Conservation (phyloP, 64 coral and sea anemone genomes). For the Anthopleura sola region DNA sequence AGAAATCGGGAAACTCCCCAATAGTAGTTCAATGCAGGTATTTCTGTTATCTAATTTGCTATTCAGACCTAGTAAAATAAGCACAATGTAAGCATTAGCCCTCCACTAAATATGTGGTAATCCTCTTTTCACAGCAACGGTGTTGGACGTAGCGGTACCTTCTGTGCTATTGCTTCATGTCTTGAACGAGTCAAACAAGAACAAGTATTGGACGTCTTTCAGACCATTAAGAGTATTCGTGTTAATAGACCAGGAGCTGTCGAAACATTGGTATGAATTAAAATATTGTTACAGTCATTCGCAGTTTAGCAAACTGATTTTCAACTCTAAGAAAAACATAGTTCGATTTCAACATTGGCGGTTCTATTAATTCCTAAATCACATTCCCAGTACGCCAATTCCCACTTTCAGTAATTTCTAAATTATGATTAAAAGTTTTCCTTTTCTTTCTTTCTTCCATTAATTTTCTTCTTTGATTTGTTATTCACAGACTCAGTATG, state of each 20-base stretch:
- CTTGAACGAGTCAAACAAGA: conserved; percentile 12
- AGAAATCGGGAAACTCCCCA: conserved; percentile 22
- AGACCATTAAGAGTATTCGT: not conserved
- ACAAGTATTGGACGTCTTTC: conserved; percentile 5
- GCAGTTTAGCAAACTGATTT: too few relatives aligned
- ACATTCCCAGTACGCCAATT: too few relatives aligned
- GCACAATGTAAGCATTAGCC: not conserved
- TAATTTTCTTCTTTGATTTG: not conserved
- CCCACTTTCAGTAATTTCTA: too few relatives aligned
- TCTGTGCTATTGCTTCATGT: not conserved
- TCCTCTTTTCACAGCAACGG: too few relatives aligned
- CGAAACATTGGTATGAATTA: not conserved
- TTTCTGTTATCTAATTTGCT: not conserved
- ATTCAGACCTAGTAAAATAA: too few relatives aligned
- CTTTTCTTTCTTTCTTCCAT: too few relatives aligned
- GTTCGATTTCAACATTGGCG: too few relatives aligned
- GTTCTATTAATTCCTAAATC: too few relatives aligned
- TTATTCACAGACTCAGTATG: conserved; percentile 26
- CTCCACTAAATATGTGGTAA: too few relatives aligned
- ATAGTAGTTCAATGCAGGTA: conserved; percentile 72
- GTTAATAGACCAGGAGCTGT: not conserved
- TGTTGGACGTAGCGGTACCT: not conserved
- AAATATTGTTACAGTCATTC: too few relatives aligned
- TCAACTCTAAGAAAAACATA: not conserved
- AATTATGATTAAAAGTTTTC: too few relatives aligned